Percentiles rank a stretch among this genome's conserved stretches.
Conservation (phyloP, 2,888 invertebrate species). For the Anorthoa munda region DNA sequence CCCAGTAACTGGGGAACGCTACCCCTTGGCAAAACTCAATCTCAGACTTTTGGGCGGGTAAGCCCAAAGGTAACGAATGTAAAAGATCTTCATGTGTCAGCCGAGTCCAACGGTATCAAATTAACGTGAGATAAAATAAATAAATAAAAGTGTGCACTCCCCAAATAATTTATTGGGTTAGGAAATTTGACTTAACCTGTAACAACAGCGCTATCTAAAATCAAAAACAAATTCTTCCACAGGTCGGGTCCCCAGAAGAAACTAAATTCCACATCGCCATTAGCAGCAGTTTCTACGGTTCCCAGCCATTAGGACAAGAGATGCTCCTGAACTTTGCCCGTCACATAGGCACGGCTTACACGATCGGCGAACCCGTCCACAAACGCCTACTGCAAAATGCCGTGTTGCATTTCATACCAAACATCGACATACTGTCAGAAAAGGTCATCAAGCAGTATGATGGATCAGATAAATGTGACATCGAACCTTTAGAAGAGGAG, state of each 20-base stretch:
- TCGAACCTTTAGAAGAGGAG: slow-evolving; percentile 88
- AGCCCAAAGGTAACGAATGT: no score
- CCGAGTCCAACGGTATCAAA: no score
- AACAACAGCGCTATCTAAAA: no score
- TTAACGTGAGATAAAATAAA: no score
- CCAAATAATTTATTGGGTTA: no score
- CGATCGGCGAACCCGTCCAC: slow-evolving; percentile 92
- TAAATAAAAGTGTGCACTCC: no score
- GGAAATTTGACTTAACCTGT: no score
- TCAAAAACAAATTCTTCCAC: slow-evolving; percentile 25
- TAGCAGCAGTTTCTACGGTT: slow-evolving; percentile 95
- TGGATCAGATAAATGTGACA: slow-evolving; percentile 79
- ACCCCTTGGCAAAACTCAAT: no score
- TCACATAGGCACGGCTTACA: slow-evolving; percentile 94
- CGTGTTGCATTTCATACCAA: slow-evolving; percentile 95
- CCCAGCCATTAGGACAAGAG: slow-evolving; percentile 96
- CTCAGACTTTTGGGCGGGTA: no score
- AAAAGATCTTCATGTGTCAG: no score
- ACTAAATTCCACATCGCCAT: slow-evolving; percentile 95
- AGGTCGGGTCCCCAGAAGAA: slow-evolving; percentile 95
- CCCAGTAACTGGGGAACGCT: no score
- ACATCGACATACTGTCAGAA: slow-evolving; percentile 80
- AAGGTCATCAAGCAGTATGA: slow-evolving; percentile 79
- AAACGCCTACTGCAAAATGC: slow-evolving; percentile 92
- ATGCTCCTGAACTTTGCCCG: slow-evolving; percentile 95